These are phyloP conservation scores for Alfaro cultratus DNA, from an alignment of 2,797 vertebrate genomes.

Conservation along the genomic window DNA sequence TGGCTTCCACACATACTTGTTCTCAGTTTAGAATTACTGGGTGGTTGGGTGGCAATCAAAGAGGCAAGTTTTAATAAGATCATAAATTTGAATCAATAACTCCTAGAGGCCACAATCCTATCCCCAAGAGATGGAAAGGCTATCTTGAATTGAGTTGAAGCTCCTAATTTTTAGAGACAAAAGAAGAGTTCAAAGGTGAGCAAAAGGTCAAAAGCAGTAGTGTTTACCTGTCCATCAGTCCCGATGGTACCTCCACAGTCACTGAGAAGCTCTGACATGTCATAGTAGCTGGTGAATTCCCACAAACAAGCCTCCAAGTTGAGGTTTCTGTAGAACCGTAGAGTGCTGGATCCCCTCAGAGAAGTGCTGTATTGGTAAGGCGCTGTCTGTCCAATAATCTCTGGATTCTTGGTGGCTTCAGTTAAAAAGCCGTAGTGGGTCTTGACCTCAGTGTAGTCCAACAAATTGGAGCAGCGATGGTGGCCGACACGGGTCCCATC, in stretches of 20 bases:
- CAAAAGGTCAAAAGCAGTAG: constrained; percentile 80
- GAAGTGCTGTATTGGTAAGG: constrained; percentile 89
- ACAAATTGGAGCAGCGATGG: constrained; percentile 94
- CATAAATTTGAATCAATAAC: constrained; percentile 9
- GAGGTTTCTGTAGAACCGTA: constrained; percentile 93
- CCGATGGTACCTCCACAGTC: constrained; percentile 93
- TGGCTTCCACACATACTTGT: constrained; percentile 12
- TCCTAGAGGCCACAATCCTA: constrained; percentile 39
- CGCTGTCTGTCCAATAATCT: constrained; percentile 87
- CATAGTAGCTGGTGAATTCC: constrained; percentile 94
- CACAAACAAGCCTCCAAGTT: constrained; percentile 94
- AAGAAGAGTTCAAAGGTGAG: constrained; percentile 82
- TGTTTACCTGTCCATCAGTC: constrained; percentile 93
- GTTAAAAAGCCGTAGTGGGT: constrained; percentile 93
- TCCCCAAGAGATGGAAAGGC: constrained; percentile 2
- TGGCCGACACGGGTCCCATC: constrained; percentile 94
- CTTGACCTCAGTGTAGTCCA: constrained; percentile 89
- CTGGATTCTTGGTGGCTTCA: constrained; percentile 83
- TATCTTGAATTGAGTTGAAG: constrained; percentile 28
- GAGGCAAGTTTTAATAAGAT: not conserved
- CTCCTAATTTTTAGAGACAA: constrained; percentile 25
- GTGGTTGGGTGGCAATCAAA: not conserved
- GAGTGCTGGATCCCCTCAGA: constrained; percentile 83
- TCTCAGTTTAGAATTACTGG: not conserved
- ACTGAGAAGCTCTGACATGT: constrained; percentile 94